Percentiles rank a stretch among this genome's conserved stretches.
phyloP scores from a whole-genome alignment of 2,113 vertebrate species.

The Pycnonotus jocosus region DNA sequence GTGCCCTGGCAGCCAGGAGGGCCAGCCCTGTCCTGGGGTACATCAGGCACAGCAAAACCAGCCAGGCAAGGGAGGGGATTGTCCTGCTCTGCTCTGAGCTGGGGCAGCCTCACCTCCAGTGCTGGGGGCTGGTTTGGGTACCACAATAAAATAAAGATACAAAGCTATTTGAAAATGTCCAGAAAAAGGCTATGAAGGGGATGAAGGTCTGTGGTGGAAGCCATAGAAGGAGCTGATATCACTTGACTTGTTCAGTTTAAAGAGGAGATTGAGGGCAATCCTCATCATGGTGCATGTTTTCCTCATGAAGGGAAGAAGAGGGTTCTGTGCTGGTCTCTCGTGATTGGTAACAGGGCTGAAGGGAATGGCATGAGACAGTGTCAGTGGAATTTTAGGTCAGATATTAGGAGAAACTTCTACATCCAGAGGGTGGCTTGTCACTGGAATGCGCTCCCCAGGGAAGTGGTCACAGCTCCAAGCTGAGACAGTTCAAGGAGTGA shows the following conservation, averaged over 20 bases:
- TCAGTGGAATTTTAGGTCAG: neutral
- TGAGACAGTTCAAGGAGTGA: neutral
- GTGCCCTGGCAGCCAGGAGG: neutral
- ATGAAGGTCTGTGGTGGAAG: neutral
- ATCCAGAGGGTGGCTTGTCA: neutral
- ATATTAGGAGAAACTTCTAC: neutral
- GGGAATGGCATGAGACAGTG: neutral
- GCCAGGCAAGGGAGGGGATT: rapidly evolving
- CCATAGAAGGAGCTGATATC: neutral
- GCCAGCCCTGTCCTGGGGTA: rapidly evolving
- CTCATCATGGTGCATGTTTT: neutral
- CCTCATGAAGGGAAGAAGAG: neutral
- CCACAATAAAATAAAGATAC: neutral
- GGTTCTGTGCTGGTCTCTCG: neutral
- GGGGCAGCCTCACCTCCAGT: rapidly evolving
- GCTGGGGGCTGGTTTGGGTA: rapidly evolving
- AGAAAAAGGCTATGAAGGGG: neutral
- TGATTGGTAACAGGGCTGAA: neutral
- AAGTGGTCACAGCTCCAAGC: neutral
- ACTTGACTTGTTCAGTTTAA: neutral
- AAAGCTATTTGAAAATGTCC: neutral
- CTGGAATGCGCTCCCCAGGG: rapidly evolving
- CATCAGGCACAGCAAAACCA: neutral
- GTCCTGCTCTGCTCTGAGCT: neutral
- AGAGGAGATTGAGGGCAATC: neutral